phyloP scores from a whole-genome alignment of 2,888 invertebrate species.

The Drosophila flavopinicola region DNA sequence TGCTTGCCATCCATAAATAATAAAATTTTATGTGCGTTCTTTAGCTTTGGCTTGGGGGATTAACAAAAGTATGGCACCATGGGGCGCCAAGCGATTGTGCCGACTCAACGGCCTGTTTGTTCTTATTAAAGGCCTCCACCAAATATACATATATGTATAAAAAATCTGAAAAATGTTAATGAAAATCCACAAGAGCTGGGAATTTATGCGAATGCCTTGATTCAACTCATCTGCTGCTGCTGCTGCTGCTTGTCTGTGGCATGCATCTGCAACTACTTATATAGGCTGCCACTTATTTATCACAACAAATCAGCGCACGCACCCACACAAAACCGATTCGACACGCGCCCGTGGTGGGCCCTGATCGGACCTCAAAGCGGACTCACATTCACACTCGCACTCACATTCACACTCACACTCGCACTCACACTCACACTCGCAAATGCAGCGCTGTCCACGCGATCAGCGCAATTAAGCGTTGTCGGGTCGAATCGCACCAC shows the following conservation, averaged over 20 bases:
- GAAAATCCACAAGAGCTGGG: constrained; percentile 66
- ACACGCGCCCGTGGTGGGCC: constrained; percentile 77
- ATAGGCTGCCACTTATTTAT: constrained; percentile 80
- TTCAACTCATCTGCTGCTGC: not conserved
- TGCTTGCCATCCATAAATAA: constrained; percentile 78
- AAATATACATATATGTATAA: constrained; percentile 4
- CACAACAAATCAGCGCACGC: constrained; percentile 81
- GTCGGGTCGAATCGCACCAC: constrained; percentile 60
- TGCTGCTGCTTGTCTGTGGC: constrained; percentile 10
- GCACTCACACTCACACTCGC: constrained; percentile 17
- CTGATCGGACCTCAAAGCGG: constrained; percentile 21
- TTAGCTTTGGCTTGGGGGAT: constrained; percentile 71
- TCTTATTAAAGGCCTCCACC: constrained; percentile 66
- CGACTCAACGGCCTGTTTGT: constrained; percentile 80
- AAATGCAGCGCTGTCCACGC: constrained; percentile 65
- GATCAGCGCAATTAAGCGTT: constrained; percentile 77
- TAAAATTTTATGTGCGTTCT: constrained; percentile 75
- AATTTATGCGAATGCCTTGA: constrained; percentile 59
- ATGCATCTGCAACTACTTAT: constrained; percentile 53
- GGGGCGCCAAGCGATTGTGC: constrained; percentile 78
- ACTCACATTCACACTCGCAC: constrained; percentile 5
- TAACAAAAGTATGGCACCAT: constrained; percentile 73
- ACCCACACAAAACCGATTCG: constrained; percentile 83
- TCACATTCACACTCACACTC: too few species aligned
- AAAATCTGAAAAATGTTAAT: constrained; percentile 73